Evolutionary conservation across 35 echinoderm and acorn worm genomes (phyloP), one percentile per base, ranked within the genome.

Genomic region (Apostichopus californicus): DNA sequence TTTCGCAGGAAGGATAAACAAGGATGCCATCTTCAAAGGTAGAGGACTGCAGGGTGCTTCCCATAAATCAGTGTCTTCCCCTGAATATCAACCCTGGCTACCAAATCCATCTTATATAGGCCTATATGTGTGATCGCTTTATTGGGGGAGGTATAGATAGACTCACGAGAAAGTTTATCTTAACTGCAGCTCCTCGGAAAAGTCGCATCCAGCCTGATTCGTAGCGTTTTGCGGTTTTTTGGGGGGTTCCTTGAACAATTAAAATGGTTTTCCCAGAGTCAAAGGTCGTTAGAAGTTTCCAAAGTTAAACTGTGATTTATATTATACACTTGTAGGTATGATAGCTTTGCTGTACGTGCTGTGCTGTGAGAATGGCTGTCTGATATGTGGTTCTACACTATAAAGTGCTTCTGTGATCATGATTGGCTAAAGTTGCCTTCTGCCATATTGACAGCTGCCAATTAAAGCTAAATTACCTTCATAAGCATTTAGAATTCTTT

Each of bases 1-100:
- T 85, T 85, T 85, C 81, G 24, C 81, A 85, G 81, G 81, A 59
- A 58, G 81, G 56, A 85, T 85, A 85, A 85, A 85, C 81, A 85
- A 85, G 81, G 57, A 54, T 58, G 81, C 81, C 81, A 60, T 85
- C 81, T 85, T 85, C 81, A 85, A 57, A 85, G 81, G 81, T 55
- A 58, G 81, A n/a, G 56, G 81, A 85, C 57, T 56, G 81, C 81
- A 85, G 81, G 81, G 81, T 85, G 81, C 81, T 85, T n/a, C 54
- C 81, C 57, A 85, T 85, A 85, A 85, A 85, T 85, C 81, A 85
- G 81, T 20, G 6, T 59, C 52, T 56, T 53, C 54, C 81, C 81
- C 54, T 85, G 81, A 75, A n/a, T 85, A 20, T 85, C 54, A 58
- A 23, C 57, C 81, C 56, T 58, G 81, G 81, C 34, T 58, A 24